Percentiles rank a stretch among this genome's conserved stretches.
Evolutionary conservation across 2,797 vertebrate genomes (phyloP).

Genomic region (Delichon dasypus): DNA sequence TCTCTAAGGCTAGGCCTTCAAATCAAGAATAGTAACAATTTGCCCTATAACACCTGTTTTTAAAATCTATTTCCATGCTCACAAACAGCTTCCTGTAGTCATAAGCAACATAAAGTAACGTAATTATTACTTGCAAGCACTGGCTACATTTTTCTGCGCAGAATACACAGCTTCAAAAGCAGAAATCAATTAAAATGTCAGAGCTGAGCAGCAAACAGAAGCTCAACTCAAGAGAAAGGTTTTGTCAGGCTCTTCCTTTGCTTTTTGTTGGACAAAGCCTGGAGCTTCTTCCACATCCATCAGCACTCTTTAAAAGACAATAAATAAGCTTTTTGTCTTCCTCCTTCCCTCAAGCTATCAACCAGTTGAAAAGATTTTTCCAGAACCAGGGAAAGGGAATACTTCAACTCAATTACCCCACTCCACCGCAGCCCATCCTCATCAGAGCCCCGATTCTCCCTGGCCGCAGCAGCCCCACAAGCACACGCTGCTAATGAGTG

Average conservation of each 20-base stretch:
- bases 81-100: neutral
- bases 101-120: neutral
- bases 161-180: neutral
- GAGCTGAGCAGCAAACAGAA: neutral
- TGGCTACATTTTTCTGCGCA: neutral
- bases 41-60: neutral
- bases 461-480: neutral
- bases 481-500: slow-evolving; percentile 28
- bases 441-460: slow-evolving; percentile 29
- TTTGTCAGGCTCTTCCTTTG: neutral
- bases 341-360: slow-evolving; percentile 17
- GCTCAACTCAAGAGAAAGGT: neutral
- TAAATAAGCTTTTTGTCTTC: slow-evolving; percentile 38
- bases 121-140: neutral
- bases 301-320: slow-evolving; percentile 19
- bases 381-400: slow-evolving; percentile 32
- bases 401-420: slow-evolving; percentile 57
- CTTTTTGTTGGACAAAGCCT: neutral
- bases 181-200: neutral
- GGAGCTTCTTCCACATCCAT: neutral
- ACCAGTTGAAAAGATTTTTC: slow-evolving; percentile 40
- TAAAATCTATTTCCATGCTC: neutral
- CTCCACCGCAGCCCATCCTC: neutral
- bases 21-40: neutral
- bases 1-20: neutral